Percentiles rank a stretch among this genome's conserved stretches.
These are phyloP conservation scores for Lates calcarifer DNA, from an alignment of 2,113 vertebrate species.

Conservation along the genomic window DNA sequence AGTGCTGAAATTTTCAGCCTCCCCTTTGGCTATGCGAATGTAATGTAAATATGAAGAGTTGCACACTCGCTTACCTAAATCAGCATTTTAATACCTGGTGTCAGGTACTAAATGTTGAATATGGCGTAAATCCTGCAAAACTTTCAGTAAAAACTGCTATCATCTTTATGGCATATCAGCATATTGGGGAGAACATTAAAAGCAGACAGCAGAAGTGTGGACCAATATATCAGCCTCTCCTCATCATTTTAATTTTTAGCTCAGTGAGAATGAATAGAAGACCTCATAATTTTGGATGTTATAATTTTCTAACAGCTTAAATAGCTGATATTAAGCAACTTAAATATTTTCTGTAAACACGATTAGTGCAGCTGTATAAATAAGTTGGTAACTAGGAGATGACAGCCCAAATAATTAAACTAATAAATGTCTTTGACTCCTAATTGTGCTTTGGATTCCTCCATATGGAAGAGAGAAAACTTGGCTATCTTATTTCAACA, in stretches of 20 bases:
- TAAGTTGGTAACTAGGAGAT: neutral
- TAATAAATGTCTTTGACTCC: slow-evolving; percentile 1
- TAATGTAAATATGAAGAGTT: slow-evolving; percentile 60
- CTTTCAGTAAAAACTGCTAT: slow-evolving; percentile 25
- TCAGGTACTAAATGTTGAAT: slow-evolving; percentile 56
- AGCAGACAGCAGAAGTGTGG: slow-evolving; percentile 8
- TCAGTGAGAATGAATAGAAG: slow-evolving; percentile 7
- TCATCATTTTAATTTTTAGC: slow-evolving; percentile 13
- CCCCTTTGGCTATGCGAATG: slow-evolving; percentile 57
- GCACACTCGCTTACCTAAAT: slow-evolving; percentile 54
- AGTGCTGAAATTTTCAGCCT: slow-evolving; percentile 50
- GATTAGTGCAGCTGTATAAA: slow-evolving; percentile 22
- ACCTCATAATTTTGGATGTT: neutral
- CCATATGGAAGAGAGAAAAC: slow-evolving; percentile 18
- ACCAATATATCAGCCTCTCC: slow-evolving; percentile 28
- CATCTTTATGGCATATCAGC: slow-evolving; percentile 49
- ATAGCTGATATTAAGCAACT: slow-evolving; percentile 4
- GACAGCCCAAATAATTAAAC: slow-evolving; percentile 13
- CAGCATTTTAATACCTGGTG: slow-evolving; percentile 56
- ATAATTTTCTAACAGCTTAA: slow-evolving; percentile 19
- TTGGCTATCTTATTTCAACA: slow-evolving; percentile 12
- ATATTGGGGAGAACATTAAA: slow-evolving; percentile 49
- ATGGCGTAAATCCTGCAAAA: slow-evolving; percentile 58
- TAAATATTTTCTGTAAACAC: slow-evolving; percentile 35
- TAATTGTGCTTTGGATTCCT: slow-evolving; percentile 27